A percentile compares a stretch with the other conserved stretches of the same genome.
Evolutionary conservation across 2,113 vertebrate species (phyloP).

Genomic region (Tragelaphus scriptus): DNA sequence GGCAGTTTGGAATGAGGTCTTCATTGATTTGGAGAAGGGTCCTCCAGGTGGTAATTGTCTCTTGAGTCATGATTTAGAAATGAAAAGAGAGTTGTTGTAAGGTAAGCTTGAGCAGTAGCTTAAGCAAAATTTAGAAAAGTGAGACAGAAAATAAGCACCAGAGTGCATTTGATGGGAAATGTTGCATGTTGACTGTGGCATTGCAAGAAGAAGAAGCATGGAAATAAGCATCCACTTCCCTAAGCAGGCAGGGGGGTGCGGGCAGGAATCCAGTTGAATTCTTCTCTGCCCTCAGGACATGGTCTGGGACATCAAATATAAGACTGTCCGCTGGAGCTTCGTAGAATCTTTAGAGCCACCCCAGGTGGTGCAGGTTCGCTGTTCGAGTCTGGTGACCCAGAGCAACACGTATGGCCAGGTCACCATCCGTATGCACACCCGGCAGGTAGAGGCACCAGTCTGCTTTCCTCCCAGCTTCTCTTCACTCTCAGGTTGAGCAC

Average conservation of each 20-base stretch:
- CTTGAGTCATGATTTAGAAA: background rate
- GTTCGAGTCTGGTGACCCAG: constrained; percentile 83
- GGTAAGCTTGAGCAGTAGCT: background rate
- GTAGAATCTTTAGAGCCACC: constrained; percentile 90
- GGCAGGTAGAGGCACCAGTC: constrained; percentile 82
- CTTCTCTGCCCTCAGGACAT: constrained; percentile 84
- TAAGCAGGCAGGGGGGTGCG: accelerated
- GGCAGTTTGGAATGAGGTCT: background rate
- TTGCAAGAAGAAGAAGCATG: background rate
- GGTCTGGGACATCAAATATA: constrained; percentile 91
- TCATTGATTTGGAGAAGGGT: background rate
- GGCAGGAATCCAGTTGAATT: background rate
- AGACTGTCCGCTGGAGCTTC: constrained; percentile 90
- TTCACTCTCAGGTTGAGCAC: background rate
- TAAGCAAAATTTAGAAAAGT: background rate
- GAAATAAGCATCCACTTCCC: background rate
- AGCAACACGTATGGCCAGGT: constrained; percentile 92
- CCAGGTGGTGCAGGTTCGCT: constrained; percentile 88
- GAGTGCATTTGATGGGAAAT: background rate
- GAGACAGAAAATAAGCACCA: no score
- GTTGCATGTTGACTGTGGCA: no score
- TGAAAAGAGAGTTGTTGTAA: background rate
- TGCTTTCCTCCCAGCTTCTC: background rate
- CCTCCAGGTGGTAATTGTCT: background rate
- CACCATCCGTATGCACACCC: constrained; percentile 92